Evolutionary conservation across 2,888 invertebrate genomes (phyloP).

Genomic region (Meloe dianella): DNA sequence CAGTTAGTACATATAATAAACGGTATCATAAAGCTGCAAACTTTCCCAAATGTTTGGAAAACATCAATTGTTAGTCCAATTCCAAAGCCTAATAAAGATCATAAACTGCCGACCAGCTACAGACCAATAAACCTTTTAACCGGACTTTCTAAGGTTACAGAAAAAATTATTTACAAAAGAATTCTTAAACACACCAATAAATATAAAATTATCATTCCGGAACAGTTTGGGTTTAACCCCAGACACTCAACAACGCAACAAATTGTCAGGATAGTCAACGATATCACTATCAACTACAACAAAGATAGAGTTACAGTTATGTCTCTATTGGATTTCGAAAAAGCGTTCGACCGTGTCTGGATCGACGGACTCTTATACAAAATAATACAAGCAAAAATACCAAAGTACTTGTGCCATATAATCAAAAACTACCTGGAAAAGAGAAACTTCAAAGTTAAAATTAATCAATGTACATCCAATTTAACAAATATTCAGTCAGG

Average conservation of each 20-base stretch:
- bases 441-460: too few relatives aligned
- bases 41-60: neutral
- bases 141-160: neutral
- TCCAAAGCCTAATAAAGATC: neutral
- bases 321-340: neutral
- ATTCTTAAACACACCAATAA: neutral
- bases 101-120: neutral
- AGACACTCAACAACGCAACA: neutral
- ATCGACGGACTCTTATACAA: neutral
- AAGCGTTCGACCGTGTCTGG: constrained; percentile 5
- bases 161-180: neutral
- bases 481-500: neutral
- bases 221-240: neutral
- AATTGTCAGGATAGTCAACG: neutral
- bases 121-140: neutral
- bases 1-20: neutral
- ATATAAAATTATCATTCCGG: neutral
- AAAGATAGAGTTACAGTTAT: neutral
- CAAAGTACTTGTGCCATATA: too few relatives aligned
- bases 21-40: neutral
- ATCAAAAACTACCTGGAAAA: too few relatives aligned
- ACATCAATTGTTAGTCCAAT: neutral
- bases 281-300: neutral
- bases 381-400: neutral
- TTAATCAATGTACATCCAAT: neutral